These are phyloP conservation scores for Pachyramphus minor DNA, from an alignment of 2,113 vertebrate species.

Conservation along the genomic window DNA sequence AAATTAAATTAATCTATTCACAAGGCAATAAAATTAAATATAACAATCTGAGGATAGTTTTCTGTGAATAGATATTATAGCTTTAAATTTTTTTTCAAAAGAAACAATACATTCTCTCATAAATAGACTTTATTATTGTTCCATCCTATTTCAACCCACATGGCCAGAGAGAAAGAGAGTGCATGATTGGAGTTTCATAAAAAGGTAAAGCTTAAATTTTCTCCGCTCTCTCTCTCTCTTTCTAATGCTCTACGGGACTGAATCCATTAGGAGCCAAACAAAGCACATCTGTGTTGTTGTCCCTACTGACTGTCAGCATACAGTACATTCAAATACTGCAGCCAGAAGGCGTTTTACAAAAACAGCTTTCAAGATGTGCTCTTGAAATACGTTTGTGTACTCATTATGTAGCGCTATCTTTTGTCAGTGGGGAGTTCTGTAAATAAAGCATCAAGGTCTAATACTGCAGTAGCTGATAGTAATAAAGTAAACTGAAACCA, in stretches of 20 bases:
- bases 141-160: not conserved
- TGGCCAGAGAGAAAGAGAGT: not conserved
- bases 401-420: slow-evolving; percentile 67
- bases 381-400: slow-evolving; percentile 71
- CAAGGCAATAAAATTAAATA: not conserved
- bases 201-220: slow-evolving; percentile 39
- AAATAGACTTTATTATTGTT: not conserved
- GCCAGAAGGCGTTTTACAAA: slow-evolving; percentile 73
- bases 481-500: slow-evolving; percentile 9
- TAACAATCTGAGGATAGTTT: not conserved
- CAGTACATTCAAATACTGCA: slow-evolving; percentile 68
- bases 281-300: slow-evolving; percentile 67
- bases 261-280: slow-evolving; percentile 71
- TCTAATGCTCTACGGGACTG: slow-evolving; percentile 9
- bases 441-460: slow-evolving; percentile 69
- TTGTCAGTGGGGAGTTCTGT: slow-evolving; percentile 70
- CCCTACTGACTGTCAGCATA: slow-evolving; percentile 66
- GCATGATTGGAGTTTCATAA: not conserved
- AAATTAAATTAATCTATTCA: not conserved
- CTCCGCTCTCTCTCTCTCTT: slow-evolving; percentile 1
- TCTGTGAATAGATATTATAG: not conserved
- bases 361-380: slow-evolving; percentile 72
- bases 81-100: not conserved
- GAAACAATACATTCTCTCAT: not conserved
- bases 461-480: slow-evolving; percentile 53